phyloP scores from a whole-genome alignment of 2,797 vertebrate genomes.

The Sebastes glaucus region DNA sequence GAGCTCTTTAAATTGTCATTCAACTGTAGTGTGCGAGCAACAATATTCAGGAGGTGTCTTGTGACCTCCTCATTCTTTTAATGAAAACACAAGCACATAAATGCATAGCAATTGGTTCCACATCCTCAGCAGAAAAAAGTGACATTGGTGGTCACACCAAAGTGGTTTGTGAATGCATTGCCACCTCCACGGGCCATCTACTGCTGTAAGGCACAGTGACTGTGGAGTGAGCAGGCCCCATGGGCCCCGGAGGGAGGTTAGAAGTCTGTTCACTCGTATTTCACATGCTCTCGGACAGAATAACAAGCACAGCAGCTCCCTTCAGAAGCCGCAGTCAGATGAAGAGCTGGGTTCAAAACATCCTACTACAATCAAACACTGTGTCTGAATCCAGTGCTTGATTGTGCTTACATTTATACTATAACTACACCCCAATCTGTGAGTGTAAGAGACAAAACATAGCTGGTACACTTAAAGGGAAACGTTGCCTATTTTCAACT shows the following conservation, averaged over 20 bases:
- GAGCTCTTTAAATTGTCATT: conserved; percentile 43
- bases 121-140: conserved; percentile 29
- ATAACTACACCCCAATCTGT: background rate
- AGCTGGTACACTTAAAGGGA: background rate
- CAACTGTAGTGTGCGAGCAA: background rate
- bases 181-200: conserved; percentile 30
- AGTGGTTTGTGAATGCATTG: conserved; percentile 47
- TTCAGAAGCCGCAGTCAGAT: conserved; percentile 1
- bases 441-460: background rate
- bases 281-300: conserved; percentile 43
- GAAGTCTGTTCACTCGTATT: conserved; percentile 52
- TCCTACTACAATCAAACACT: background rate
- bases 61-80: conserved; percentile 43
- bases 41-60: conserved; percentile 36
- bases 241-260: conserved; percentile 30
- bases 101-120: conserved; percentile 17
- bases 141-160: conserved; percentile 54
- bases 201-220: conserved; percentile 30
- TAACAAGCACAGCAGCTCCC: conserved; percentile 26
- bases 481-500: background rate
- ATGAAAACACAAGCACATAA: conserved; percentile 49
- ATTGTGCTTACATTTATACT: background rate
- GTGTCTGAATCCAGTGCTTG: background rate
- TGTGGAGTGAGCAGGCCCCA: conserved; percentile 17
- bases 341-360: background rate